Evolutionary conservation across 2,113 vertebrate genomes (phyloP), one percentile per base, ranked within the genome.

Genomic region (Chunga burmeisteri): DNA sequence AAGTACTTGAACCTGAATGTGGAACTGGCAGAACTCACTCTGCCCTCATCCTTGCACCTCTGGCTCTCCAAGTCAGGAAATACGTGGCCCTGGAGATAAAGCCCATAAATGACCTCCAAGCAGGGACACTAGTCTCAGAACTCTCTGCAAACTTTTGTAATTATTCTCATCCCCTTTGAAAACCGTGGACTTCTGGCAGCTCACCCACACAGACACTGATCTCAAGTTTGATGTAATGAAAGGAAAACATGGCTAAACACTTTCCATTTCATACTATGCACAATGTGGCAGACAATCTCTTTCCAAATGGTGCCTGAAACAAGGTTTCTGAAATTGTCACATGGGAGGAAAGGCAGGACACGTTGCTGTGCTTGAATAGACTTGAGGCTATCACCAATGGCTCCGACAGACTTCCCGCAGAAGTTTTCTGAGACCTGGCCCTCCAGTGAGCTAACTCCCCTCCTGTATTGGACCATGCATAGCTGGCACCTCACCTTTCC

Each of bases 381-480:
- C 27, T 66, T 40, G 29, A 79, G 29, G 65, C n/a, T 73, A 20
- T 66, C 63, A 70, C 9, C 55, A 78, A n/a, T 67, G 38, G 32
- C 55, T 94, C 36, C 2, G 0, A 40, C 1, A 81, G 27, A 58
- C 62, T 29, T 91, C 23, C 42, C 3, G 12, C 6, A 26, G 29
- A 70, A 70, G 13, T 38, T 34, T 84, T 89, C 62, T 42, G 56
- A 44, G 59, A 71, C 55, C 32, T 40, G 21, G 30, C 25, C 49
- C 52, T 55, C 32, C 79, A 70, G 52, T 26, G 10, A 81, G 40
- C 13, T 44, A 85, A 68, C n/a, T 65, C 18, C 49, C 18, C 52
- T 66, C 2, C 0, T 40, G 32, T 26, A 34, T 67, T 84, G 49
- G 95, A 46, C 62, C 0, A 0, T 5, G 21, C 7, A 1, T 9